These are phyloP conservation scores for Eulemur macaco DNA, from an alignment of 2,113 vertebrate species.

Conservation along the genomic window DNA sequence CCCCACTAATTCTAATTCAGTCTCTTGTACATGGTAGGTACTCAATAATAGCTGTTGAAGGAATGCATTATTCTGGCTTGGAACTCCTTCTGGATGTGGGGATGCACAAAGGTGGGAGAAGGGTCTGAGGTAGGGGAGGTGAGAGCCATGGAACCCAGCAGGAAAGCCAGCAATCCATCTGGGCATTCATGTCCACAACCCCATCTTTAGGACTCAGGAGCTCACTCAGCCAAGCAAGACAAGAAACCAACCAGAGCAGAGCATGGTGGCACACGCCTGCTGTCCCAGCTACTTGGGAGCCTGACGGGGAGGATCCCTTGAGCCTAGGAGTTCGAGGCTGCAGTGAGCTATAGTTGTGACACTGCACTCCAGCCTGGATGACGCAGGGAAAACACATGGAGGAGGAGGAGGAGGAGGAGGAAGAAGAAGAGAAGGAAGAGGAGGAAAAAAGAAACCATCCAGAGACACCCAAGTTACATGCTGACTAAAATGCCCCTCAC, in stretches of 20 bases:
- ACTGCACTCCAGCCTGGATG: too few species aligned
- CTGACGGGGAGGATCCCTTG: background rate
- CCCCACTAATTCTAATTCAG: fast-evolving
- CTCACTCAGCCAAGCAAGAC: background rate
- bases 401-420: background rate
- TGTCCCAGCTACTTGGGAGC: background rate
- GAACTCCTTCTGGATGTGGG: background rate
- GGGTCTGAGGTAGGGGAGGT: background rate
- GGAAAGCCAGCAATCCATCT: background rate
- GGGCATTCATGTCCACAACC: background rate
- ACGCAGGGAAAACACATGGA: background rate
- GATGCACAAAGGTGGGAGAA: background rate
- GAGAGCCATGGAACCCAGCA: background rate
- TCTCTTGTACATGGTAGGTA: background rate
- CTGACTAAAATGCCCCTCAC: background rate
- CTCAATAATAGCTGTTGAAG: background rate
- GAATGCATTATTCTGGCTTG: background rate
- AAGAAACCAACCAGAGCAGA: background rate
- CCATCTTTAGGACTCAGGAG: background rate
- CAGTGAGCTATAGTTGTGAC: background rate
- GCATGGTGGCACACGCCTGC: fast-evolving
- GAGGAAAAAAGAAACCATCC: background rate
- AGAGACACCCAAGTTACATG: background rate
- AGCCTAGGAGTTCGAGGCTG: background rate
- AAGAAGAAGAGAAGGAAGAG: background rate